Conservation (phyloP, 2,888 invertebrate genomes). For the Pseudococcus viburni region DNA sequence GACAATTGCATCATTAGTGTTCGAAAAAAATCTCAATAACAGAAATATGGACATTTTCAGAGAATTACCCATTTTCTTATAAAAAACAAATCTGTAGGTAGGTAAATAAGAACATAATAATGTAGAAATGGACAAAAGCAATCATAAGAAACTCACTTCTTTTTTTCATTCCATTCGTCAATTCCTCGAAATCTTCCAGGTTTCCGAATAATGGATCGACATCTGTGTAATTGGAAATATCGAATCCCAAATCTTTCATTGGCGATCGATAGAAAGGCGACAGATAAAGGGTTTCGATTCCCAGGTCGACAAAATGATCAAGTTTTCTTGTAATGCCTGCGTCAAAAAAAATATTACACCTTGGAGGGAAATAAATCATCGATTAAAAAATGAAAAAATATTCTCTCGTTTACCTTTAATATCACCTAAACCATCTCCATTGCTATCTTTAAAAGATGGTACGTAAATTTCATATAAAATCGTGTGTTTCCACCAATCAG, state of each 20-base stretch:
- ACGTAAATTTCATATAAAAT: conserved; percentile 52
- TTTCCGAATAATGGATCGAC: conserved; percentile 73
- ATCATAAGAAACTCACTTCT: conserved; percentile 69
- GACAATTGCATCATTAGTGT: no score
- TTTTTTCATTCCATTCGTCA: conserved; percentile 71
- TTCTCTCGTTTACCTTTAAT: neutral
- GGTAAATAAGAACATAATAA: no score
- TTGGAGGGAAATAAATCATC: neutral
- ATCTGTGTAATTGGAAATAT: conserved; percentile 44
- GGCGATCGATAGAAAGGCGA: conserved; percentile 69
- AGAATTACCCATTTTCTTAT: no score
- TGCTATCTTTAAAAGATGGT: conserved; percentile 51
- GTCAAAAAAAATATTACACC: neutral
- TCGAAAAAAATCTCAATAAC: no score
- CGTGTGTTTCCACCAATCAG: conserved; percentile 53
- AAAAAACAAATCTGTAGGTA: no score
- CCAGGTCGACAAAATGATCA: conserved; percentile 64
- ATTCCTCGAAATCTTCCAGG: conserved; percentile 74
- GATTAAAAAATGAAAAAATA: neutral
- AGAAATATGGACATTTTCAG: no score
- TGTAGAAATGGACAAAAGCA: no score
- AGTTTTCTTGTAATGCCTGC: conserved; percentile 70
- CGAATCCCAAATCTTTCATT: conserved; percentile 62
- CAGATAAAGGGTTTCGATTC: conserved; percentile 61
- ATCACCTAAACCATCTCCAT: conserved; percentile 53